Percentiles rank a stretch among this genome's conserved stretches.
Conservation (phyloP, 2,797 vertebrate species). For the Smutsia gigantea region DNA sequence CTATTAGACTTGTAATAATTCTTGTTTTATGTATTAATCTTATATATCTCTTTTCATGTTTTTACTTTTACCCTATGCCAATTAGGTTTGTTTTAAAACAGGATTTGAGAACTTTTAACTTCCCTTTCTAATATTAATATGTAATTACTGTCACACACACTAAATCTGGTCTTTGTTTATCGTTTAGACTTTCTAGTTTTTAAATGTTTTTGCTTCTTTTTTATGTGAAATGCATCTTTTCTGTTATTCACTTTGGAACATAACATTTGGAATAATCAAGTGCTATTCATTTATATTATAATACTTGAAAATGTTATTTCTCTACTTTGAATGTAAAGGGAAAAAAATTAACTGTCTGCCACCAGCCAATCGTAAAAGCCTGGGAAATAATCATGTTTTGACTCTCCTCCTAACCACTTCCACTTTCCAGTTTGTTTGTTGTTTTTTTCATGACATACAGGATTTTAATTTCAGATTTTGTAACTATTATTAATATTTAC, state of each 20-base stretch:
- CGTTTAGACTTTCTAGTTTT: background rate
- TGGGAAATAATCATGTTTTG: background rate
- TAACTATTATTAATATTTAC: background rate
- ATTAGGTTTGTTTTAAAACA: background rate
- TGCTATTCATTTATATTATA: background rate
- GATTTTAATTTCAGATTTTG: background rate
- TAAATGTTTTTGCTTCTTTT: background rate
- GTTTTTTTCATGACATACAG: background rate
- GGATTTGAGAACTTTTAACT: background rate
- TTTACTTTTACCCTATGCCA: background rate
- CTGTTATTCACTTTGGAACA: background rate
- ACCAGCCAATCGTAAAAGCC: background rate
- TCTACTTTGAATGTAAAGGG: background rate
- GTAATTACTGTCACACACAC: background rate
- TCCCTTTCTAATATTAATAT: background rate
- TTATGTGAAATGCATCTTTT: background rate
- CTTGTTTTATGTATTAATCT: background rate
- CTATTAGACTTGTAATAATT: background rate
- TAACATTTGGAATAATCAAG: background rate
- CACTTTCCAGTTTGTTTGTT: background rate
- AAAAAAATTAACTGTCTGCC: background rate
- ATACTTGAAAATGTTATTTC: background rate
- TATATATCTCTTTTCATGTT: background rate
- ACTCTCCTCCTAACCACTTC: rapidly evolving
- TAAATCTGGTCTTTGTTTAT: background rate